Base-by-base conservation (phyloP, 2,888 invertebrate species). In the Eucriotettix oculatus region DNA sequence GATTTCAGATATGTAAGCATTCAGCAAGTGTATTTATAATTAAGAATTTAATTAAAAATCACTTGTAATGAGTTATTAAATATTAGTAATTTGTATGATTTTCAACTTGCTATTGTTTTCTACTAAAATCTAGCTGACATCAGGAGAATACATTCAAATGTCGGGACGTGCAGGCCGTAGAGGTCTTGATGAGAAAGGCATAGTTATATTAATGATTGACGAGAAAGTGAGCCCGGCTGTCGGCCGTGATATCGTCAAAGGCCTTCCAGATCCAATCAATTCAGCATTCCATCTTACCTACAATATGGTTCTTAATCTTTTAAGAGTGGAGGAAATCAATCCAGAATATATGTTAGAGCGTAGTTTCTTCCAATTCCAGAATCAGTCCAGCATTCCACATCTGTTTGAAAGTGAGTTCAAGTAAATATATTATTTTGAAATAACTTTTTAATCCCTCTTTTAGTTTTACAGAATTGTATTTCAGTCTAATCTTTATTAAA, bases 141-240 rank as follows among this genome's bases (percentile, higher is more conserved):
- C 97, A 0, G 99, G 99, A 10, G 99, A 99, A 75, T 99, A 99
- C 71, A 98, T 99, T 66, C 99, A 99, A 75, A 99, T 99, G 99
- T 94, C 97, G 12, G 99, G 99, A 0, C 82, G 99, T 65, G 99
- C 99, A 0, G 99, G 99, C 2, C 83, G 99, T 60, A 83, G 99
- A 72, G 98, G 99, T 61, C 77, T 97, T 56, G 99, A 99, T 73
- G 96, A 97, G 73, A 91, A 93, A 73, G 92, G 90, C 65, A 95
- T 98, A 61, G 98, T 99, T 10, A 98, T 99, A 66, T 79, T 99
- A 54, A 99, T 99, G 95, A 87, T 99, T 16, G 98, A 99, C 72
- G 94, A 98, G 75, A 92, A 94, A 74, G 65, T 62, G 59, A 89
- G 89, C 40, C 86, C 87, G 0, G 75, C 81, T 0, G 78, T 84